A percentile compares a stretch with the other conserved stretches of the same genome.
These are phyloP conservation scores for Sarcophaga carnaria DNA, from an alignment of 2,888 invertebrate species.

Conservation along the genomic window DNA sequence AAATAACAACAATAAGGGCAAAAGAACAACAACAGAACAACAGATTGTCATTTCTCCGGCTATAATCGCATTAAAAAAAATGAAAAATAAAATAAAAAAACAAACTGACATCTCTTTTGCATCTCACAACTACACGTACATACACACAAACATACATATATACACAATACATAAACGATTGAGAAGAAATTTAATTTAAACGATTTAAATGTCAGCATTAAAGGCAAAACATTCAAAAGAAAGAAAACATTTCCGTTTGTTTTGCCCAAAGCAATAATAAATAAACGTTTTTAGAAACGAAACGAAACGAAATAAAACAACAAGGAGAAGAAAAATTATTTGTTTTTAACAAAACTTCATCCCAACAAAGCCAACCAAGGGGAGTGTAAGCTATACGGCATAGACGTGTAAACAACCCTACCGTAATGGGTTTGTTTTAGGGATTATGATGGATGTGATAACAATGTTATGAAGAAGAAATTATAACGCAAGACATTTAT, in stretches of 20 bases:
- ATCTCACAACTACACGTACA: neutral
- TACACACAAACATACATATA: neutral
- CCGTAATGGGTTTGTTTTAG: constrained; percentile 48
- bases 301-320: neutral
- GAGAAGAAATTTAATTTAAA: constrained; percentile 76
- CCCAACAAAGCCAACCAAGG: constrained; percentile 4
- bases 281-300: constrained; percentile 74
- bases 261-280: constrained; percentile 76
- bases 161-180: neutral
- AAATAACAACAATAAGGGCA: constrained; percentile 4
- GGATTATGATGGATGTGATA: constrained; percentile 8
- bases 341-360: constrained; percentile 15
- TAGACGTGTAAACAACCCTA: neutral
- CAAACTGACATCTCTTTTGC: constrained; percentile 41
- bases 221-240: constrained; percentile 54
- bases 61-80: constrained; percentile 65
- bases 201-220: constrained; percentile 78
- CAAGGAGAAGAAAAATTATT: constrained; percentile 42
- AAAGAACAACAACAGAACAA: constrained; percentile 2
- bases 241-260: neutral
- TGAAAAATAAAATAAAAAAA: constrained; percentile 10
- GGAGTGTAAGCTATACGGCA: neutral
- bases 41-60: constrained; percentile 57
- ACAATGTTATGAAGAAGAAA: too few species aligned
- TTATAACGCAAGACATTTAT: constrained; percentile 16